These are phyloP conservation scores for Myotis findleyi DNA, from an alignment of 2,797 vertebrate species.

Conservation along the genomic window DNA sequence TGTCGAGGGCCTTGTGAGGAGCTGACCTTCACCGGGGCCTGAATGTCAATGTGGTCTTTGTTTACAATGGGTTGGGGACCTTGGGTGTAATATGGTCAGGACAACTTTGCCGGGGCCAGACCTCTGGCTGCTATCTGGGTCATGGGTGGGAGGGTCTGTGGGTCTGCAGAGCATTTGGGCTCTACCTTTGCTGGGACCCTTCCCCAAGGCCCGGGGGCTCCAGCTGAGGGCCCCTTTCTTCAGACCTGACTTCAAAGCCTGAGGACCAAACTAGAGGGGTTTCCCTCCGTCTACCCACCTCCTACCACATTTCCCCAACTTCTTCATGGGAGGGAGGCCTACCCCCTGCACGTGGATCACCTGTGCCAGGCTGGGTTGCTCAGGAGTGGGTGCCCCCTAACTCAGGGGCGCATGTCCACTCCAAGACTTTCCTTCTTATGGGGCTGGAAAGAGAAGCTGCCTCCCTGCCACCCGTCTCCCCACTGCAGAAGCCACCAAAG, in stretches of 20 bases:
- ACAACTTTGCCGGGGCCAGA: background rate
- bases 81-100: background rate
- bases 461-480: no score
- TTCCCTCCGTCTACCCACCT: background rate
- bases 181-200: background rate
- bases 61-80: background rate
- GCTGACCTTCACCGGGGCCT: background rate
- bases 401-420: background rate
- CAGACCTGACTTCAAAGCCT: background rate
- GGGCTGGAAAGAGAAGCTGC: background rate
- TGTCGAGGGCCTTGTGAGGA: background rate
- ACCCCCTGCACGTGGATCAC: fast-evolving
- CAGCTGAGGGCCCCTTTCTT: background rate
- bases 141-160: background rate
- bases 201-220: background rate
- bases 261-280: background rate
- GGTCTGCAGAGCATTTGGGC: background rate
- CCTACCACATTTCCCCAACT: background rate
- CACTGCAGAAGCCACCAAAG: background rate
- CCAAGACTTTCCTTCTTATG: background rate
- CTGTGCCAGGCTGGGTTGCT: background rate
- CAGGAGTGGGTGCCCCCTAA: background rate
- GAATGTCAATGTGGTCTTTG: background rate
- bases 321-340: background rate
- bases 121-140: background rate